Percentiles rank a stretch among this genome's conserved stretches.
phyloP scores from a whole-genome alignment of 2,888 invertebrate species.

The Drosophila helvetica region DNA sequence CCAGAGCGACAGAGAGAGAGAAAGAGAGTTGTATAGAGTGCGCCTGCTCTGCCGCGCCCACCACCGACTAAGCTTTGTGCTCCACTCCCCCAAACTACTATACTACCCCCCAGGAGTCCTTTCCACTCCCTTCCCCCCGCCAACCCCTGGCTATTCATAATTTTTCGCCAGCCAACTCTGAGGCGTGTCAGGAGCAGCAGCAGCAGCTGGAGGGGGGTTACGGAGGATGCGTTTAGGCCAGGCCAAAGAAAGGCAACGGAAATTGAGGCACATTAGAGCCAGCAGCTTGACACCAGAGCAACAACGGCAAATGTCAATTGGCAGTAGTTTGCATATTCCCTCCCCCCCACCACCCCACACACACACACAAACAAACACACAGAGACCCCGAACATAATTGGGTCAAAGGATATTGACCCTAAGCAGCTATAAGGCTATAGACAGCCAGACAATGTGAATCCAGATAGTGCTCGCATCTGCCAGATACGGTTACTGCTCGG shows the following conservation, averaged over 20 bases:
- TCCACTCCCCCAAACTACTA: conserved; percentile 17
- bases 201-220: conserved; percentile 8
- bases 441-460: conserved; percentile 14
- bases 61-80: conserved; percentile 44
- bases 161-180: conserved; percentile 56
- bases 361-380: neutral
- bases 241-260: conserved; percentile 57
- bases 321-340: conserved; percentile 55
- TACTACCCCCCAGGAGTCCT: conserved; percentile 20
- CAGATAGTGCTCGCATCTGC: conserved; percentile 5
- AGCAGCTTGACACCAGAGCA: conserved; percentile 50
- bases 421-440: conserved; percentile 34
- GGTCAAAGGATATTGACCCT: conserved; percentile 83
- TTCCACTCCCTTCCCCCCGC: conserved; percentile 1
- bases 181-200: conserved; percentile 56
- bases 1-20: conserved; percentile 25
- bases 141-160: conserved; percentile 36
- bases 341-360: conserved; percentile 7
- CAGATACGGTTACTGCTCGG: neutral
- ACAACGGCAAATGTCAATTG: conserved; percentile 62
- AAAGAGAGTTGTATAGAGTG: conserved; percentile 38
- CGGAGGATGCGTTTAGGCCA: conserved; percentile 44
- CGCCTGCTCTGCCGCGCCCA: conserved; percentile 66
- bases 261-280: conserved; percentile 70
- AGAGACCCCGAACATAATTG: conserved; percentile 63